Conservation (phyloP, 1,140 invertebrate species). For the Scaptomyza pallida region DNA sequence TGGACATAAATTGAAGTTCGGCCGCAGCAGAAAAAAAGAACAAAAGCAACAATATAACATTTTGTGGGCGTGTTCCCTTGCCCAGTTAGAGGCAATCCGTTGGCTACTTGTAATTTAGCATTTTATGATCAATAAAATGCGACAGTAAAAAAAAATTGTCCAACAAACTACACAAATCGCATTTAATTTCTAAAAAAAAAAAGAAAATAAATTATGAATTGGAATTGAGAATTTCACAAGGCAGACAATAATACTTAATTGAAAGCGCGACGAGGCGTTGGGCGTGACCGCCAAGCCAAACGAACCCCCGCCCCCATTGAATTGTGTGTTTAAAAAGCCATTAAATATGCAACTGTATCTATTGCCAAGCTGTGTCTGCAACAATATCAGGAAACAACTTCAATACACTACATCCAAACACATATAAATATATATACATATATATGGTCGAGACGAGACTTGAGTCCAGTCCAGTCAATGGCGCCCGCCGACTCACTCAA, state of each 20-base stretch:
- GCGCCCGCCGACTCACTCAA: conserved; percentile 75
- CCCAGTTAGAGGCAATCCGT: conserved; percentile 15
- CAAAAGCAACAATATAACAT: background rate
- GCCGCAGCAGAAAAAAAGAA: conserved; percentile 18
- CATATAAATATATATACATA: background rate
- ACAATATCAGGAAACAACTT: conserved; percentile 1
- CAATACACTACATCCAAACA: background rate
- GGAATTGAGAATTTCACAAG: conserved; percentile 39
- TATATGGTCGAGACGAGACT: background rate
- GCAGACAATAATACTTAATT: conserved; percentile 19
- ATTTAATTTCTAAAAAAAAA: no score
- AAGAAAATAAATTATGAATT: conserved; percentile 56
- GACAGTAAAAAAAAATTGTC: conserved; percentile 29
- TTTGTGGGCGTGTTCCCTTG: conserved; percentile 1
- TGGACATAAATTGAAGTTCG: conserved; percentile 50
- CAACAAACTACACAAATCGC: conserved; percentile 49
- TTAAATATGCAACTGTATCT: conserved; percentile 44
- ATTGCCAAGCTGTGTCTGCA: background rate
- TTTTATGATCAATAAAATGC: conserved; percentile 54
- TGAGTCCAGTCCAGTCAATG: conserved; percentile 21
- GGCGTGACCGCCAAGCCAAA: conserved; percentile 27
- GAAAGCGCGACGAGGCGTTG: conserved; percentile 20
- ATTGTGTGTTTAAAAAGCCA: conserved; percentile 66
- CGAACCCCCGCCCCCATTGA: conserved; percentile 22
- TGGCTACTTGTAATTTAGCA: conserved; percentile 39